Conservation (phyloP, 2,888 invertebrate genomes). For the Platerodrilus igneus region DNA sequence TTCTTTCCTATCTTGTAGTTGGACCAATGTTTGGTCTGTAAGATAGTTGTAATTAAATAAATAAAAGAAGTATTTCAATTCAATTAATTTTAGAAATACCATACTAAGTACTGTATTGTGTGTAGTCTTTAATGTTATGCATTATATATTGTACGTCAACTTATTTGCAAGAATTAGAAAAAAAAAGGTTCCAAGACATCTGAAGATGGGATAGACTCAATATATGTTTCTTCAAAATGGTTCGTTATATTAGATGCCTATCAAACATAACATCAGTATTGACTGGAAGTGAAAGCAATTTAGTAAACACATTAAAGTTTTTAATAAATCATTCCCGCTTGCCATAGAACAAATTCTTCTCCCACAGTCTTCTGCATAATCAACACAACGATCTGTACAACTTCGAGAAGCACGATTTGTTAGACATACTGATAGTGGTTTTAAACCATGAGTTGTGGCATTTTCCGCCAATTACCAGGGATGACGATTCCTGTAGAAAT, state of each 20-base stretch:
- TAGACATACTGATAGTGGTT: constrained; percentile 19
- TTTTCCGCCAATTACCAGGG: constrained; percentile 23
- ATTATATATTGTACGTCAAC: too few relatives aligned
- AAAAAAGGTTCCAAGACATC: constrained; percentile 20
- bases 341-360: constrained; percentile 22
- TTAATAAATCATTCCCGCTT: constrained; percentile 21
- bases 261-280: constrained; percentile 6
- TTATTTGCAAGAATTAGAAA: too few relatives aligned
- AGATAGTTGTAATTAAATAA: too few relatives aligned
- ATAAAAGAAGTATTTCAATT: too few relatives aligned
- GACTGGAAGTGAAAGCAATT: background rate
- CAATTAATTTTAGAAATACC: too few relatives aligned
- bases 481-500: constrained; percentile 21
- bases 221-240: constrained; percentile 24
- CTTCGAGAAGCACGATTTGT: too few relatives aligned
- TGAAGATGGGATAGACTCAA: constrained; percentile 12
- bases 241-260: constrained; percentile 24
- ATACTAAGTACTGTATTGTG: too few relatives aligned
- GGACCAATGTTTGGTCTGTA: too few relatives aligned
- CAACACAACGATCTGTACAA: too few relatives aligned
- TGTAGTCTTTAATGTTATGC: too few relatives aligned
- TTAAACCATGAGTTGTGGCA: constrained; percentile 17
- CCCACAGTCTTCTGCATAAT: constrained; percentile 23
- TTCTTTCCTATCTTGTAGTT: too few relatives aligned
- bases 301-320: background rate